Evolutionary conservation across 64 coral and sea anemone species (phyloP), one percentile per base, ranked within the genome.

Genomic region (Trachythela sp.): DNA sequence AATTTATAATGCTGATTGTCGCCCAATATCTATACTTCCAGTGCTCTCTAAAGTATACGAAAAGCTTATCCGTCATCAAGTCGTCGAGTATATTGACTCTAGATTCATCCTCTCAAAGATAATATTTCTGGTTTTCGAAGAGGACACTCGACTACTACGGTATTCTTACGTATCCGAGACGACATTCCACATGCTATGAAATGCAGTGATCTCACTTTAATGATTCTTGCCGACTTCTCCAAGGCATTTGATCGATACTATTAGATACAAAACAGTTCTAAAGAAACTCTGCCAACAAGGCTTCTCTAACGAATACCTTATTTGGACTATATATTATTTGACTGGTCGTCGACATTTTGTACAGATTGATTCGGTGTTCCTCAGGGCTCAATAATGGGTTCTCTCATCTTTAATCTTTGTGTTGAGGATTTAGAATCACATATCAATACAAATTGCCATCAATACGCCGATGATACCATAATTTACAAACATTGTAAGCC

Each of bases 21-120:
- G 84, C 18, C 84, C 84, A 2, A 83, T 86, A 41, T 89, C 88
- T 50, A 72, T 89, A 36, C 48, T 92, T 18, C 92, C 92, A 0
- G 51, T 36, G 9, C 37, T 94, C 27, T 94, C 92, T 7, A 90
- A 94, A 20, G 59, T 90, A 37, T 87, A 48, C 36, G 84, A 94
- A 87, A 37, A 34, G 14, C 27, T 86, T 2, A 41, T 91, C 37
- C 85, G 59, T 45, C 5, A n/a, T 6, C 90, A 92, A 64, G 29
- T 88, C 20, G 8, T 64, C 20, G 43, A 84, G 38, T 92, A 92
- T 32, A 87, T 87, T 13, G 70, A 92, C 9, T 26, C 48, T n/a
- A n/a, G n/a, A 26, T 40, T 36, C 11, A 15, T 36, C 4, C 33
- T 92, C 26, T 18, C 24, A 30, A 84, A 5, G 17, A 85, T 33